Base-by-base conservation (phyloP, 2,113 vertebrate species). In the Phodopus roborovskii region DNA sequence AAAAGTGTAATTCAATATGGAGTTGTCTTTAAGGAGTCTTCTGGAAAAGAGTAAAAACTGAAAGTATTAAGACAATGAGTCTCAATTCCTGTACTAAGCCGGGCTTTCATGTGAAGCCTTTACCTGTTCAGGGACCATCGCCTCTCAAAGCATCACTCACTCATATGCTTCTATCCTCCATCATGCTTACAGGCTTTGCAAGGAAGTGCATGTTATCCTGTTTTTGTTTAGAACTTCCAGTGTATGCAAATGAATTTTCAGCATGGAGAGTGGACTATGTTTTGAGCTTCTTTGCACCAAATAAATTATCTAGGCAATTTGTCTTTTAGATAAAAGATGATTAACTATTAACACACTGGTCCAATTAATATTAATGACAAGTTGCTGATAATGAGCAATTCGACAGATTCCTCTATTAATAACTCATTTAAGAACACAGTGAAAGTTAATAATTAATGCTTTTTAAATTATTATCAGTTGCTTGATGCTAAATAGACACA, bases 311-410 rank as follows among this genome's bases (percentile, higher is more conserved):
- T 26, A 90, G 24, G 88, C 58, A 70, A 19, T 7, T 91, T 92
- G 87, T 88, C 48, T 79, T 13, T 77, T 20, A 95, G 19, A 93
- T 92, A 17, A 81, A 93, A 94, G 73, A 90, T 93, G 24, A 96
- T 10, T 56, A 88, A 33, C 7, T 93, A 75, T 62, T 66, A 24
- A 71, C 22, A 7, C 26, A 62, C 74, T 12, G 28, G 74, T 77
- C 90, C 77, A 94, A 75, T 94, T 87, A 53, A 88, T 66, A 88
- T 58, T 70, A 82, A 83, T 91, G 58, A 81, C 13, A 85, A 92
- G 87, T 85, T 83, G 10, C 16, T 89, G 19, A 84, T 95, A 88
- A 90, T 70, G 5, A 79, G 12, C 3, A 92, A 78, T 92, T 93
- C 84, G 94, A 79, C 68, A 88, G 64, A 92, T 71, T 58, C 45